These are phyloP conservation scores for Pyrrhosoma nymphula DNA, from an alignment of 2,888 invertebrate genomes.

Conservation along the genomic window DNA sequence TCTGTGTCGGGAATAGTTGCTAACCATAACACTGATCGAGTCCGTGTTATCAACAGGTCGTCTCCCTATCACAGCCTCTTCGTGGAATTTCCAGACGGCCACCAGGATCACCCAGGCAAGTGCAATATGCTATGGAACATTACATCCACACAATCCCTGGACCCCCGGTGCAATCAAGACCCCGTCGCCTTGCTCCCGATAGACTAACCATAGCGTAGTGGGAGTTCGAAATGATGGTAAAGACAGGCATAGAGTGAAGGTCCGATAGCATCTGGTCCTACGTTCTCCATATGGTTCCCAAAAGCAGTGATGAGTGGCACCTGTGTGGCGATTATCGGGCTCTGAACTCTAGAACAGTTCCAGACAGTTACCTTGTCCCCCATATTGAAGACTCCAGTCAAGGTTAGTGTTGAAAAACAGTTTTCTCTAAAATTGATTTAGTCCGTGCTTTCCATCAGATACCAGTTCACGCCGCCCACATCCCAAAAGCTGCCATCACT, in stretches of 20 bases:
- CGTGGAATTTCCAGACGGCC: not conserved
- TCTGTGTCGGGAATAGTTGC: too few relatives aligned
- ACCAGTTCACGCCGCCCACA: not conserved
- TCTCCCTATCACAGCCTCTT: too few relatives aligned
- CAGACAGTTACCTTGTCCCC: not conserved
- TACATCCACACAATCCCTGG: not conserved
- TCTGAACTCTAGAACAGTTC: constrained; percentile 74
- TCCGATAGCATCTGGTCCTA: not conserved
- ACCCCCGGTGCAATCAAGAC: not conserved
- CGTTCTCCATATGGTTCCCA: constrained; percentile 73
- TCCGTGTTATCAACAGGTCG: too few relatives aligned
- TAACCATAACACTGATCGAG: too few relatives aligned
- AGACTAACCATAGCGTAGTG: not conserved
- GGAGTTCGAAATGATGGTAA: not conserved
- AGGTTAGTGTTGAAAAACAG: not conserved
- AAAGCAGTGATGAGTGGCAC: constrained; percentile 74
- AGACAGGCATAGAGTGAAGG: not conserved
- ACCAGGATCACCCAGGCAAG: not conserved
- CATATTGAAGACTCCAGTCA: not conserved
- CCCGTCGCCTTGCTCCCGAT: not conserved
- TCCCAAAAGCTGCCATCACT: not conserved
- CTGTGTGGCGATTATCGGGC: constrained; percentile 76
- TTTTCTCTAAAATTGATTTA: not conserved
- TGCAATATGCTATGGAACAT: not conserved
- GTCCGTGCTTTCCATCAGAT: not conserved